These are phyloP conservation scores for Grus americana DNA, from an alignment of 2,113 vertebrate genomes.

Conservation along the genomic window DNA sequence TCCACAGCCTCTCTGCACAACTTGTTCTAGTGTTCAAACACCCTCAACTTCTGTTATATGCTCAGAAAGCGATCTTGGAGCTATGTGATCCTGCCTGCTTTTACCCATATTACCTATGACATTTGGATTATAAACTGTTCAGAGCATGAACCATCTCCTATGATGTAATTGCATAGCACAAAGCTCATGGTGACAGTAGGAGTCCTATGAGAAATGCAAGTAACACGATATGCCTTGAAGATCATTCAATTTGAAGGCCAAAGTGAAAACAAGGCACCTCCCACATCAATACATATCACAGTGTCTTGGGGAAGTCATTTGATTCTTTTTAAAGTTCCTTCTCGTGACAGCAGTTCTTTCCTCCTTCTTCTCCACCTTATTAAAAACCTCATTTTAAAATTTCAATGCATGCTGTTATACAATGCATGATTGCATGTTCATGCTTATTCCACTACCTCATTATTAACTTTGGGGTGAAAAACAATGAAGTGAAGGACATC, in stretches of 20 bases:
- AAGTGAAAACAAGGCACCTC: background rate
- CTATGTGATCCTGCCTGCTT: background rate
- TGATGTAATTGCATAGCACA: background rate
- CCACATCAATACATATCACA: background rate
- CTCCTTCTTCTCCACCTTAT: background rate
- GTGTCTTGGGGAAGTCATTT: background rate
- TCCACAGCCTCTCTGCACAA: background rate
- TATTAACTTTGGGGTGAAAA: background rate
- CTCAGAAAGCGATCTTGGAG: background rate
- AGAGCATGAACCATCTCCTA: background rate
- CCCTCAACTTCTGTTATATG: background rate
- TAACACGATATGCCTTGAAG: background rate
- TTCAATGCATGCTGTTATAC: background rate
- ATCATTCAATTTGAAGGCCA: background rate
- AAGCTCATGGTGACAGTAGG: background rate
- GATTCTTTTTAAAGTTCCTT: background rate
- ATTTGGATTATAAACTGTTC: background rate
- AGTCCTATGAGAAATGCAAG: background rate
- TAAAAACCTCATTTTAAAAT: background rate
- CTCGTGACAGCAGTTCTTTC: background rate
- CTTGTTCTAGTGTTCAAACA: background rate
- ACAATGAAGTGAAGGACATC: background rate
- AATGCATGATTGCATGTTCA: background rate
- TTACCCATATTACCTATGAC: background rate
- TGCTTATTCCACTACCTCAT: background rate